Evolutionary conservation across 2,113 vertebrate genomes (phyloP).

Genomic region (Callorhinus ursinus): DNA sequence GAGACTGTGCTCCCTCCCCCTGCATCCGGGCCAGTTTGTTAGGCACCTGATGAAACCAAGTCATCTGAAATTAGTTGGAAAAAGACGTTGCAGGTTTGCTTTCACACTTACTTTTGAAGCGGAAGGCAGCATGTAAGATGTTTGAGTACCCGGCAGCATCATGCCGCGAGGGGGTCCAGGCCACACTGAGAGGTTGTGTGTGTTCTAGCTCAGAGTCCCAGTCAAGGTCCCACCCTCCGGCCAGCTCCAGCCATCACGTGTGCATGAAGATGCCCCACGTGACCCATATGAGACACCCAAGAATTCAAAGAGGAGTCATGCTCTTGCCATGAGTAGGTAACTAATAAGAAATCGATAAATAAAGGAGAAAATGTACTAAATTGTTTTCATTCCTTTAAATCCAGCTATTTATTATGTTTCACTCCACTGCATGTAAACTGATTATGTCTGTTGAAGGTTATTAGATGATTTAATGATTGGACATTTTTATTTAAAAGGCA

Average conservation of each 20-base stretch:
- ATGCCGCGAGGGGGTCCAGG: too few species aligned
- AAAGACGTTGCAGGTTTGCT: not conserved
- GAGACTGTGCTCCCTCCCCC: not conserved
- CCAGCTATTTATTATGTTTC: not conserved
- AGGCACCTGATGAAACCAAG: not conserved
- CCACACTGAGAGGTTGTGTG: not conserved
- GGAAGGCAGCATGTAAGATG: not conserved
- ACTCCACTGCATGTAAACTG: not conserved
- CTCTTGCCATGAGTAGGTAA: not conserved
- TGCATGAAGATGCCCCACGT: not conserved
- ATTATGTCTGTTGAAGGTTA: not conserved
- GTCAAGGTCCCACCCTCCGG: not conserved
- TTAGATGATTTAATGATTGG: not conserved
- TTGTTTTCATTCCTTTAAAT: not conserved
- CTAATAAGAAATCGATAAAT: not conserved
- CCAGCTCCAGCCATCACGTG: not conserved
- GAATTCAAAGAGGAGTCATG: not conserved
- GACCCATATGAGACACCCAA: not conserved
- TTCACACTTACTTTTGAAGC: not conserved
- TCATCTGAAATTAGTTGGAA: not conserved
- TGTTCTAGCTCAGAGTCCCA: not conserved
- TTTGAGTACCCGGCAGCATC: not conserved
- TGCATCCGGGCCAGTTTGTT: not conserved
- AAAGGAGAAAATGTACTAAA: not conserved
- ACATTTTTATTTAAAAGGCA: constrained; percentile 36